A percentile compares a stretch with the other conserved stretches of the same genome.
phyloP scores from a whole-genome alignment of 2,113 vertebrate species.

The Lepus timidus region DNA sequence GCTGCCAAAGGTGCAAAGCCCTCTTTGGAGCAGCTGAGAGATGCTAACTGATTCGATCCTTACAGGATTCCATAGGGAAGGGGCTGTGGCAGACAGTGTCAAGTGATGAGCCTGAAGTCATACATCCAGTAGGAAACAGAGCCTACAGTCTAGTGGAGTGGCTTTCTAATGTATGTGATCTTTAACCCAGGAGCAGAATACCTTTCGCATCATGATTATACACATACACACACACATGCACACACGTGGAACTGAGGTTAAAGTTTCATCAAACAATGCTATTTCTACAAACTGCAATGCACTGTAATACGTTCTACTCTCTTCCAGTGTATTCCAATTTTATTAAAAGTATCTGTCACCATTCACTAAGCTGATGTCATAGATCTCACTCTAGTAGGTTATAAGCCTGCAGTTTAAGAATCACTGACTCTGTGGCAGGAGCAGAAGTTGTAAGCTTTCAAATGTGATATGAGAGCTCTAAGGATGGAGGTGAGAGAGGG shows the following conservation, averaged over 20 bases:
- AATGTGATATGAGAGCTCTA: neutral
- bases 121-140: neutral
- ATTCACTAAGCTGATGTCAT: neutral
- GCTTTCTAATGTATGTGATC: neutral
- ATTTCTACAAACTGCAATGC: neutral
- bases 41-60: neutral
- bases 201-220: neutral
- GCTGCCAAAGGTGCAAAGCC: neutral
- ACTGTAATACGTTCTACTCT: neutral
- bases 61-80: neutral
- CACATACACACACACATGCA: neutral
- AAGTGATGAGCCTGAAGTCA: neutral
- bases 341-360: neutral
- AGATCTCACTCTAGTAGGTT: neutral
- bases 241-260: neutral
- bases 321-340: neutral
- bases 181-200: neutral
- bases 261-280: neutral
- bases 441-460: neutral
- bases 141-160: neutral
- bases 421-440: neutral
- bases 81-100: neutral
- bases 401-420: neutral
- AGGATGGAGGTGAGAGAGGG: neutral
- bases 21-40: neutral